phyloP scores from a whole-genome alignment of 2,797 vertebrate species.

The Erpetoichthys calabaricus region DNA sequence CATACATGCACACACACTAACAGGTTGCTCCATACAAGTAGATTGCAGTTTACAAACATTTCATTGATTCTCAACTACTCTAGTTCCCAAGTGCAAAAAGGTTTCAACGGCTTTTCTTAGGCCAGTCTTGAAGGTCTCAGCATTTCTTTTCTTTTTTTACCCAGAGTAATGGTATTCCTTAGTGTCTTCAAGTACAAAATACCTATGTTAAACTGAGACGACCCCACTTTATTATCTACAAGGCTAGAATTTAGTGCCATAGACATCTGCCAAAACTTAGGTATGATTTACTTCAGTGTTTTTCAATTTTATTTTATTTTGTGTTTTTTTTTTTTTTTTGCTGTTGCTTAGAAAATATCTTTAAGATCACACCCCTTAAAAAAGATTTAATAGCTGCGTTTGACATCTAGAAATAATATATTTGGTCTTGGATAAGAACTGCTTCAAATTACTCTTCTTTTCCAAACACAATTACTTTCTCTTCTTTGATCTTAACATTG shows the following conservation, averaged over 20 bases:
- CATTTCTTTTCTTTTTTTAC: background rate
- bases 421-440: conserved; percentile 4
- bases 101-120: conserved; percentile 15
- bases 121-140: conserved; percentile 11
- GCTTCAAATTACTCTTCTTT: conserved; percentile 6
- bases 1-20: too few species aligned
- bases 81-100: background rate
- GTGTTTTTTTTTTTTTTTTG: too few species aligned
- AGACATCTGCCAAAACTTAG: conserved; percentile 8
- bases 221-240: conserved; percentile 12
- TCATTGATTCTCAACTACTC: too few species aligned
- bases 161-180: conserved; percentile 10
- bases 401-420: conserved; percentile 1
- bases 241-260: conserved; percentile 11
- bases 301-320: conserved; percentile 1
- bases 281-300: conserved; percentile 13
- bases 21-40: too few species aligned
- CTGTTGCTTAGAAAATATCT: background rate
- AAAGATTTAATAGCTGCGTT: background rate
- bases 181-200: conserved; percentile 3
- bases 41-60: too few species aligned
- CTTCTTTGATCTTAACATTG: conserved; percentile 13
- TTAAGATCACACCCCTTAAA: background rate
- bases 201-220: conserved; percentile 4
- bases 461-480: conserved; percentile 8